Conservation (phyloP, 2,797 vertebrate genomes). For the Gymnothorax reevesii region DNA sequence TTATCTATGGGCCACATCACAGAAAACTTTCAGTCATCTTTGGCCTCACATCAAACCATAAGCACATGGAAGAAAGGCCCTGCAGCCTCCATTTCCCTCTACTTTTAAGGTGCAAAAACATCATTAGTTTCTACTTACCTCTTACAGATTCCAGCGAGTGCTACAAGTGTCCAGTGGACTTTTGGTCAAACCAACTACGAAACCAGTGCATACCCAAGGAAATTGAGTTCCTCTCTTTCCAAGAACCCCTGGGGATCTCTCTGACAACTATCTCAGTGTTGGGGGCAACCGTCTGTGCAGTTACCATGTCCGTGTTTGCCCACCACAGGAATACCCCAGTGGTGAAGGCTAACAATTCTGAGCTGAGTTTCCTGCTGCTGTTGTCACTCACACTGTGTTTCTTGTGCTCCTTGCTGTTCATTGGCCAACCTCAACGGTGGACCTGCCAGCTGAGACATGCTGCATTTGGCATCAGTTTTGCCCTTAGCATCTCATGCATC, state of each 20-base stretch:
- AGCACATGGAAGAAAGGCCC: not conserved
- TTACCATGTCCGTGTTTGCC: slow-evolving; percentile 35
- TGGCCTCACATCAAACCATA: not conserved
- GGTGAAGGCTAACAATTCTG: slow-evolving; percentile 49
- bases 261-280: slow-evolving; percentile 37
- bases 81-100: not conserved
- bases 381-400: slow-evolving; percentile 47
- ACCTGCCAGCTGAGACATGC: slow-evolving; percentile 54
- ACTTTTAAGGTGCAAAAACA: not conserved
- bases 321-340: slow-evolving; percentile 36
- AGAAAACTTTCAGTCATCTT: not conserved
- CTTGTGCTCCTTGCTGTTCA: slow-evolving; percentile 47
- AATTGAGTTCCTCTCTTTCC: slow-evolving; percentile 47
- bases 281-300: slow-evolving; percentile 33
- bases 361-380: slow-evolving; percentile 48
- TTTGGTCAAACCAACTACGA: slow-evolving; percentile 34
- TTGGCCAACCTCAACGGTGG: slow-evolving; percentile 44
- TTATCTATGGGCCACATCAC: not conserved
- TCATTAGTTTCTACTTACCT: not conserved
- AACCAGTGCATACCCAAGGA: slow-evolving; percentile 39
- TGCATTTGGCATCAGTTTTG: slow-evolving; percentile 50
- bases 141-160: slow-evolving; percentile 63
- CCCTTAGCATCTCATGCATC: slow-evolving; percentile 48
- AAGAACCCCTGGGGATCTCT: slow-evolving; percentile 44
- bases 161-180: slow-evolving; percentile 39